Percentiles rank a stretch among this genome's conserved stretches.
These are phyloP conservation scores for Patiria miniata DNA, from an alignment of 35 echinoderm and acorn worm species.

Conservation along the genomic window DNA sequence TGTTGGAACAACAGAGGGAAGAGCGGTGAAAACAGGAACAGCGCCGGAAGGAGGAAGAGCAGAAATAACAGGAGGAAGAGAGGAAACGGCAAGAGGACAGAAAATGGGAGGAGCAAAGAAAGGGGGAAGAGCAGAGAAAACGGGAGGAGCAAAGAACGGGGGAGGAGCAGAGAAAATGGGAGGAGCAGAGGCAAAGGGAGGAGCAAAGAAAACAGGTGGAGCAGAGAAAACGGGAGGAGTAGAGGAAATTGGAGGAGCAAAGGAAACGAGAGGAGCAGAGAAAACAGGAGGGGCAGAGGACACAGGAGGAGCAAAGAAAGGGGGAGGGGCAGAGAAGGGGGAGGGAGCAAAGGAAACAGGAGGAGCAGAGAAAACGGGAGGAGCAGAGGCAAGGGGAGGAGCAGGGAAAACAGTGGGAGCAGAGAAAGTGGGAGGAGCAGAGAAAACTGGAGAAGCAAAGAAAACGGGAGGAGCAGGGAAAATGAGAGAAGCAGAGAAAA, in stretches of 20 bases:
- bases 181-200: background rate
- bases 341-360: no score
- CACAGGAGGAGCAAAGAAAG: background rate
- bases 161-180: background rate
- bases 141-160: background rate
- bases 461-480: no score
- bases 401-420: no score
- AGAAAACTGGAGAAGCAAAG: no score
- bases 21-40: no score
- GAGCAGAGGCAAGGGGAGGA: background rate
- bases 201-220: background rate
- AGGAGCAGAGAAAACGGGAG: no score
- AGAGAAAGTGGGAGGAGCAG: background rate
- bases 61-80: background rate
- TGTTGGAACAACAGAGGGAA: no score
- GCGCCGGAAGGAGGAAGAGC: background rate
- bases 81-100: background rate
- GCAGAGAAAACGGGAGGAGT: no score
- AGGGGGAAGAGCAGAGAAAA: background rate
- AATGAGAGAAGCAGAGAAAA: background rate
- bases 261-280: no score
- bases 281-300: no score
- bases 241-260: no score
- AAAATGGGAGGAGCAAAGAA: background rate
- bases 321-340: no score